These are phyloP conservation scores for Naso thynnoides DNA, from an alignment of 2,797 vertebrate species.

Conservation along the genomic window DNA sequence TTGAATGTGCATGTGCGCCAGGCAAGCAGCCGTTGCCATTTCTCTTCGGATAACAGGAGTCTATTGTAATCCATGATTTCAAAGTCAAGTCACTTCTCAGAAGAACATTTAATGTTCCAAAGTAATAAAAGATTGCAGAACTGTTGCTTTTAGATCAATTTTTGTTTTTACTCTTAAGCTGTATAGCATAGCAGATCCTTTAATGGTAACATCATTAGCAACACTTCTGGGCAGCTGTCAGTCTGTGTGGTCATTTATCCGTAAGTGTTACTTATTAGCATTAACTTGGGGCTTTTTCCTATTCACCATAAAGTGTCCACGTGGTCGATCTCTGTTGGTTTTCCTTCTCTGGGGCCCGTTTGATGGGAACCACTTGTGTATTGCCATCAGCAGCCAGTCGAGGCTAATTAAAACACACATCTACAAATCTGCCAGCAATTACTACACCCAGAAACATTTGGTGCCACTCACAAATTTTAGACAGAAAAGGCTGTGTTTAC, in stretches of 20 bases:
- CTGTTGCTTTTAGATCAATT: background rate
- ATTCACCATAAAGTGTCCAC: conserved; percentile 55
- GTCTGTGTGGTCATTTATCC: conserved; percentile 34
- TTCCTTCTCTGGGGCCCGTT: conserved; percentile 70
- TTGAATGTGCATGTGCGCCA: conserved; percentile 48
- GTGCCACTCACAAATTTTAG: conserved; percentile 80
- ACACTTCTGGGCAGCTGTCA: conserved; percentile 20
- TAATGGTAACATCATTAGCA: conserved; percentile 34
- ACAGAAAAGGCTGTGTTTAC: conserved; percentile 82
- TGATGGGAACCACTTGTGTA: conserved; percentile 71
- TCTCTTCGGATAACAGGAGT: conserved; percentile 53
- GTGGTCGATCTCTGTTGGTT: conserved; percentile 67
- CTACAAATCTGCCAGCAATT: conserved; percentile 85
- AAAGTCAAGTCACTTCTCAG: conserved; percentile 33
- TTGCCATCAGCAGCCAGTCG: conserved; percentile 78
- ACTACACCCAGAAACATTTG: conserved; percentile 79
- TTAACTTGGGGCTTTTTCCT: conserved; percentile 50
- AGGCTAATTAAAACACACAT: conserved; percentile 85
- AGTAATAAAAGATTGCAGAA: conserved; percentile 2
- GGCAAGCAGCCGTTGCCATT: conserved; percentile 45
- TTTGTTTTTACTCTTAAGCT: conserved; percentile 9
- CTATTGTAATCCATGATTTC: conserved; percentile 55
- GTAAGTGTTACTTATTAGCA: conserved; percentile 48
- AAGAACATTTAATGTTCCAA: conserved; percentile 27
- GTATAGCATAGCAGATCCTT: conserved; percentile 7